phyloP scores from a whole-genome alignment of 2,113 vertebrate genomes.

The Symphodus melops region DNA sequence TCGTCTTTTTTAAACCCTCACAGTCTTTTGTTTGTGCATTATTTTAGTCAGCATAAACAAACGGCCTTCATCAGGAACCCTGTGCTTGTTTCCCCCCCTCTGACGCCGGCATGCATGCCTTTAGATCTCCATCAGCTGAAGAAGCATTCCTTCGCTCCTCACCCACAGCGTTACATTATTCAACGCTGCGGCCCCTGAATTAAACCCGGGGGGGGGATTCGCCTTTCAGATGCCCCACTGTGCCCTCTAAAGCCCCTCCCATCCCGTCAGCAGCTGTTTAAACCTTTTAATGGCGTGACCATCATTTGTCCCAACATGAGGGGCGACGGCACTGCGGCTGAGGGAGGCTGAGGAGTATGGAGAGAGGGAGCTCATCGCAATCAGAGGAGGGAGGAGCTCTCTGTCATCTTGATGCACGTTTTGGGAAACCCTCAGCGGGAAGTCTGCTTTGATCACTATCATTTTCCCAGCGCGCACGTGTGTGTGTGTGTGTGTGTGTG shows the following conservation, averaged over 20 bases:
- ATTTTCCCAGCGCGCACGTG: constrained; percentile 39
- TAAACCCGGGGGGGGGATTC: constrained; percentile 33
- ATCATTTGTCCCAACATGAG: constrained; percentile 20
- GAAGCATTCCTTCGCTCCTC: constrained; percentile 5
- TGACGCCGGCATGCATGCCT: constrained; percentile 1
- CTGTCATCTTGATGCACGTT: constrained; percentile 49
- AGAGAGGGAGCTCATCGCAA: constrained; percentile 26
- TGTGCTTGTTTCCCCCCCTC: not conserved
- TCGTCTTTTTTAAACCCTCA: too few species aligned
- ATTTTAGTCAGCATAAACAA: constrained; percentile 10
- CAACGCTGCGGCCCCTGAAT: constrained; percentile 40
- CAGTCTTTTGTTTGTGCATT: constrained; percentile 43
- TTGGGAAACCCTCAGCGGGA: constrained; percentile 52
- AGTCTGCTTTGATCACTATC: constrained; percentile 69
- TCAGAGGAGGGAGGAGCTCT: constrained; percentile 48
- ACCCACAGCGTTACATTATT: constrained; percentile 54
- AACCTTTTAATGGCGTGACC: constrained; percentile 44
- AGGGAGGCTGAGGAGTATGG: constrained; percentile 12
- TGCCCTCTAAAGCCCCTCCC: constrained; percentile 1
- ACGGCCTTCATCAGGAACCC: not conserved
- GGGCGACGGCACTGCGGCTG: not conserved
- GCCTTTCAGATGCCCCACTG: constrained; percentile 19
- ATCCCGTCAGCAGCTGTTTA: constrained; percentile 11
- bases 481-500: not conserved
- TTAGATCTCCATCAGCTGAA: constrained; percentile 50